phyloP scores from a whole-genome alignment of 2,888 invertebrate genomes.

The Eupithecia insigniata region DNA sequence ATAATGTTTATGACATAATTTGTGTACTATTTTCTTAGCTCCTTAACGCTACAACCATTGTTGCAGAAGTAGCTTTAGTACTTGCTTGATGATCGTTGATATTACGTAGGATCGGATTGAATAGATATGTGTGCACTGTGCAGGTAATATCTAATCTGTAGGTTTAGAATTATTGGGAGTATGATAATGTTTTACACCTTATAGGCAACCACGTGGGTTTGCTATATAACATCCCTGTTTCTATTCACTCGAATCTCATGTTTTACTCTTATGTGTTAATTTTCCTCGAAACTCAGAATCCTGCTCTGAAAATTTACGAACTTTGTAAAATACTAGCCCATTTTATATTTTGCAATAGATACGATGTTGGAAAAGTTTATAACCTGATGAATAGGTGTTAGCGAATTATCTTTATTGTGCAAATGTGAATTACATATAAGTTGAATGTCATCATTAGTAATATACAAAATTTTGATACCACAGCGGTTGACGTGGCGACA shows the following conservation, averaged over 20 bases:
- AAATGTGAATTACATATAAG: slow-evolving; percentile 53
- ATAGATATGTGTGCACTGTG: slow-evolving; percentile 34
- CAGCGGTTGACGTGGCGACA: slow-evolving; percentile 46
- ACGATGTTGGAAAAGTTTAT: slow-evolving; percentile 22
- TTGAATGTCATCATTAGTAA: slow-evolving; percentile 60
- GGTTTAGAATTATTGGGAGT: slow-evolving; percentile 32
- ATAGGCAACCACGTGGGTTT: slow-evolving; percentile 28
- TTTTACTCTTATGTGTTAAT: slow-evolving; percentile 40
- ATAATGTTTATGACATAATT: slow-evolving; percentile 41
- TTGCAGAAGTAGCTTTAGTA: slow-evolving; percentile 42
- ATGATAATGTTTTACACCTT: slow-evolving; percentile 26
- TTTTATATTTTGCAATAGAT: neutral
- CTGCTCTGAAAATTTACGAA: neutral
- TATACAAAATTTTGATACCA: slow-evolving; percentile 59
- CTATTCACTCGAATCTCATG: slow-evolving; percentile 33
- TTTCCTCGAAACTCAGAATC: neutral
- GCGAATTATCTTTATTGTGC: slow-evolving; percentile 43
- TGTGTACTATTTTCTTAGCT: slow-evolving; percentile 42
- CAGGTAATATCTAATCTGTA: slow-evolving; percentile 35
- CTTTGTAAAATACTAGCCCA: neutral
- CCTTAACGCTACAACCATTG: slow-evolving; percentile 41
- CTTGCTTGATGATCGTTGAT: slow-evolving; percentile 46
- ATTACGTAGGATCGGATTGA: slow-evolving; percentile 39
- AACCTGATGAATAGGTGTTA: slow-evolving; percentile 35
- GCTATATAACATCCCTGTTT: slow-evolving; percentile 17